A percentile compares a stretch with the other conserved stretches of the same genome.
phyloP scores from a whole-genome alignment of 1,140 invertebrate genomes.

The Caenorhabditis inopinata region DNA sequence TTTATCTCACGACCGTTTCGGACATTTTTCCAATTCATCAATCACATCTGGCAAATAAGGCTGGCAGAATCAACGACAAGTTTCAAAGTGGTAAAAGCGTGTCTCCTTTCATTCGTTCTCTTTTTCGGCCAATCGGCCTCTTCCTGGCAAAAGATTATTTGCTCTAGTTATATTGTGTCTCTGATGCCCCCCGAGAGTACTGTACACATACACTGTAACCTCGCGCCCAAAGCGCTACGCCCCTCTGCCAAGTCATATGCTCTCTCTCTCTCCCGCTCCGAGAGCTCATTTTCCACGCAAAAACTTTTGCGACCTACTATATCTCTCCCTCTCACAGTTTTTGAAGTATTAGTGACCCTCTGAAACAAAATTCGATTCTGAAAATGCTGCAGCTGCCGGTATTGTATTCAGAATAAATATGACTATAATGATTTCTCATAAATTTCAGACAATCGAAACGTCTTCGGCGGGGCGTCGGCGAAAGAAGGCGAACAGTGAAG shows the following conservation, averaged over 20 bases:
- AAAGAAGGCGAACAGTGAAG: slow-evolving; percentile 29
- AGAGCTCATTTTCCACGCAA: slow-evolving; percentile 25
- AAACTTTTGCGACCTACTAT: slow-evolving; percentile 16
- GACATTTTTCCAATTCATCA: no score
- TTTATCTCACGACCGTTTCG: no score
- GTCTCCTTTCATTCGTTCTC: background rate
- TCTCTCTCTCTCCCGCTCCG: background rate
- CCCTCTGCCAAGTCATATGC: slow-evolving; percentile 33
- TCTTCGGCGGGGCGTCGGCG: slow-evolving; percentile 27
- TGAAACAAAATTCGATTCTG: background rate
- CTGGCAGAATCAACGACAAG: background rate
- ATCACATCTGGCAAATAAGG: background rate
- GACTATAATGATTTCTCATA: background rate
- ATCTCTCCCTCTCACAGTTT: background rate
- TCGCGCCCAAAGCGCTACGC: background rate
- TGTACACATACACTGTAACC: slow-evolving; percentile 34
- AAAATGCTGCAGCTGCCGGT: slow-evolving; percentile 11
- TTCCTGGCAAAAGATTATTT: slow-evolving; percentile 18
- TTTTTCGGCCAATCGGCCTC: slow-evolving; percentile 13
- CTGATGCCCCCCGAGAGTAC: slow-evolving; percentile 30
- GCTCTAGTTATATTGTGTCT: slow-evolving; percentile 31
- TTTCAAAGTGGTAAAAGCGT: slow-evolving; percentile 12
- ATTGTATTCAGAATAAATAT: background rate
- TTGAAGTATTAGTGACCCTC: slow-evolving; percentile 5
- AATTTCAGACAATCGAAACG: slow-evolving; percentile 25